Evolutionary conservation across 92 coral and sea anemone genomes (phyloP), one percentile per base, ranked within the genome.

Genomic region (Montipora capitata): DNA sequence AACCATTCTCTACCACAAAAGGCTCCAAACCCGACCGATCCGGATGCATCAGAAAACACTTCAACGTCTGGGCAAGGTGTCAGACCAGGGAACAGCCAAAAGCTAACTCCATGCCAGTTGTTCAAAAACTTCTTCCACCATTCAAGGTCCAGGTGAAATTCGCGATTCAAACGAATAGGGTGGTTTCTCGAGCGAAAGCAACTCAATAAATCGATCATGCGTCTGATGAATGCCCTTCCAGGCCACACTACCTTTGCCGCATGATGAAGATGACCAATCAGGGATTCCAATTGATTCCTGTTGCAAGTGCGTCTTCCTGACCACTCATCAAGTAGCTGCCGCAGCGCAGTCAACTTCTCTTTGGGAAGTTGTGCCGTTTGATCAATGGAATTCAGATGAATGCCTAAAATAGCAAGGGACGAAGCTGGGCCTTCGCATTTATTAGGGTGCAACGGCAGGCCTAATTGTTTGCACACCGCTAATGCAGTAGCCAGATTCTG

Each of bases 191-290:
- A 2, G 27, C 0, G 5, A 62, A 62, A n/a, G 35, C 68, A 62
- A 62, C 68, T 45, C 52, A 45, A 45, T 45, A 62, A 62, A 16
- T 62, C 35, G 2, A 62, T 62, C 68, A 62, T 62, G 20, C 68
- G 9, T 5, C 27, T 5, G 7, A 62, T 5, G 35, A 62, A 62
- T 8, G 52, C 52, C 52, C 52, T 45, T 45, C 52, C 52, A 45
- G 38, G 68, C 38, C 68, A 62, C 20, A 62, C 68, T 5, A 62
- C 68, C 56, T 85, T 79, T 18, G 83, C 72, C 1, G 90, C 90
- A 51, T 85, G 90, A 41, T 90, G 93, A 11, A 89, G 89, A 8
- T 70, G 85, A 18, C 93, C 93, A 83, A 89, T 78, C 40, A 89
- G 57, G 13, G 89, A 84, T 71, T 0, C 20, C 68, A 62, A 16